A percentile compares a stretch with the other conserved stretches of the same genome.
Evolutionary conservation across 2,888 invertebrate species (phyloP).

Genomic region (Drosophila neonasuta): DNA sequence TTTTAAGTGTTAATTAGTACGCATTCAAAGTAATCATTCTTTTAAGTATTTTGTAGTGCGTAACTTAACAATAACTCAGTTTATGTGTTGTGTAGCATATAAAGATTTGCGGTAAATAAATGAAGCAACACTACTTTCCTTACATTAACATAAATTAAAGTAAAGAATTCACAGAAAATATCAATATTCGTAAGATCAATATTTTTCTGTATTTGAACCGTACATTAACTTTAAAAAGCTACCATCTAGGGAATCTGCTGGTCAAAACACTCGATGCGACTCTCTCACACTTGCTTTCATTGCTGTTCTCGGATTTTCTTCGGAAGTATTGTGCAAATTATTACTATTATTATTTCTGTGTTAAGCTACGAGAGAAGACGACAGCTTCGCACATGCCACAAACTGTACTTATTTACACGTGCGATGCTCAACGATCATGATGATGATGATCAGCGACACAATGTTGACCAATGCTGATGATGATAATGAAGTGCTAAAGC

Average conservation of each 20-base stretch:
- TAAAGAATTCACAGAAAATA: no score
- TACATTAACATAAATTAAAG: no score
- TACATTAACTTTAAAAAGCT: background rate
- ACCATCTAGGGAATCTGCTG: background rate
- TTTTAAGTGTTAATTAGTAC: no score
- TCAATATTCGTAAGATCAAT: no score
- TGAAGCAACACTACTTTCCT: no score
- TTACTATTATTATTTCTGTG: slow-evolving; percentile 72
- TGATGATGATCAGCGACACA: slow-evolving; percentile 2
- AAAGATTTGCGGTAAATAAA: no score
- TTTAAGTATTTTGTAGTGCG: no score
- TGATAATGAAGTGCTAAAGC: slow-evolving; percentile 25
- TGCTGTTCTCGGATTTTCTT: slow-evolving; percentile 45
- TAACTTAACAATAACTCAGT: no score
- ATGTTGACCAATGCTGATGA: slow-evolving; percentile 21
- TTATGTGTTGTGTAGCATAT: no score
- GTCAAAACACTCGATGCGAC: background rate
- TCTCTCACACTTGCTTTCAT: slow-evolving; percentile 15
- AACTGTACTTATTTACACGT: slow-evolving; percentile 69
- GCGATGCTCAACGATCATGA: slow-evolving; percentile 35
- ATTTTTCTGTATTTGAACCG: no score
- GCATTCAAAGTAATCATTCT: no score
- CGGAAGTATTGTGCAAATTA: slow-evolving; percentile 56
- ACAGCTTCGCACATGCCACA: slow-evolving; percentile 56
- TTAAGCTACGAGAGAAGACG: slow-evolving; percentile 48